Conservation (phyloP, 2,888 invertebrate species). For the Cotesia congregata region DNA sequence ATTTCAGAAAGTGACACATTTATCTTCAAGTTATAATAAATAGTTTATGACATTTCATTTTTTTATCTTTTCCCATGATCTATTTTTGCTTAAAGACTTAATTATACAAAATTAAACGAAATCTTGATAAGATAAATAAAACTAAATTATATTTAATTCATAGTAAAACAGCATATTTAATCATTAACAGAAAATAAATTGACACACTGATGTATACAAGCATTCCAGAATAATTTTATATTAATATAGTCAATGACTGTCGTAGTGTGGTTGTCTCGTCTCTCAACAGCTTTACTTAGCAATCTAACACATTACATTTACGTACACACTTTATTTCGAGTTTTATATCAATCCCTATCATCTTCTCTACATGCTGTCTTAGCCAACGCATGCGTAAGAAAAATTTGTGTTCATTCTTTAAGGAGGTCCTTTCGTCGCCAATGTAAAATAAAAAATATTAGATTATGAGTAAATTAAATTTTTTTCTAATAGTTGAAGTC, state of each 20-base stretch:
- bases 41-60: background rate
- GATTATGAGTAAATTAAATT: too few species aligned
- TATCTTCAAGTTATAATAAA: background rate
- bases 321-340: background rate
- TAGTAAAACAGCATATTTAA: background rate
- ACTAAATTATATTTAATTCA: background rate
- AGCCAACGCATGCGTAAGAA: background rate
- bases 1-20: background rate
- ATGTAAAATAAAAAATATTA: too few species aligned
- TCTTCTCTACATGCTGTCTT: background rate
- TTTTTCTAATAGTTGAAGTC: too few species aligned
- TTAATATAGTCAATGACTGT: slow-evolving; percentile 36
- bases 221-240: slow-evolving; percentile 36
- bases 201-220: slow-evolving; percentile 18
- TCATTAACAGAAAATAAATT: background rate
- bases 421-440: too few species aligned
- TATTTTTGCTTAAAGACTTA: background rate
- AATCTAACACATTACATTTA: slow-evolving; percentile 11
- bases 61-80: too few species aligned
- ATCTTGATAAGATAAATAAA: background rate
- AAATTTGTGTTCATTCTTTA: background rate
- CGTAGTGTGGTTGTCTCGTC: slow-evolving; percentile 29
- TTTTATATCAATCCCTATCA: background rate
- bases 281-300: slow-evolving; percentile 9
- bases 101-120: background rate